Conservation (phyloP, 2,888 invertebrate species). For the Acanthosepion esculentum region DNA sequence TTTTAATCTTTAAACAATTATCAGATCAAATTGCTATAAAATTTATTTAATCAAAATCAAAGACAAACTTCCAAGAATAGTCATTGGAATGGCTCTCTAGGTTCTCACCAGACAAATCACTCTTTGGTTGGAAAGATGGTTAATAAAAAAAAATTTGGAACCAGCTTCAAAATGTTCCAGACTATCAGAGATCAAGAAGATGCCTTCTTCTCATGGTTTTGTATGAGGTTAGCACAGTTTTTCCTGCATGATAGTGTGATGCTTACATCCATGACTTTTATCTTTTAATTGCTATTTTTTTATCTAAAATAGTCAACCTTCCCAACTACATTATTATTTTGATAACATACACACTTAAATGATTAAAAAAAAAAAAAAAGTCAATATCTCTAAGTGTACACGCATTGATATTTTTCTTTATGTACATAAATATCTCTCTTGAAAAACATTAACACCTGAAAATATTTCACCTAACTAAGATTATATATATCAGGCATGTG, state of each 20-base stretch:
- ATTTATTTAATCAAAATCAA: neutral
- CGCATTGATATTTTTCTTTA: no score
- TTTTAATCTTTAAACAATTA: neutral
- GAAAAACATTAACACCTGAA: no score
- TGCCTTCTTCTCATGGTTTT: neutral
- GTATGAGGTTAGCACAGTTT: neutral
- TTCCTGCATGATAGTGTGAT: neutral
- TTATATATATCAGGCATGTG: no score
- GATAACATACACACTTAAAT: no score
- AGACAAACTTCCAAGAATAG: neutral
- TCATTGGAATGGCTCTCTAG: neutral
- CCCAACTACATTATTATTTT: no score
- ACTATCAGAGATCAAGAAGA: neutral
- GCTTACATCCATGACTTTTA: neutral
- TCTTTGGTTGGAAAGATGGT: neutral
- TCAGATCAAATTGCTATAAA: neutral
- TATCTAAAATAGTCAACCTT: neutral
- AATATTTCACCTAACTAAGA: no score
- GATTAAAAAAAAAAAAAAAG: no score
- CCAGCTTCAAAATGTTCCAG: slow-evolving; percentile 5
- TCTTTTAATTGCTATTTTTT: neutral
- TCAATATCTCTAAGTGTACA: no score
- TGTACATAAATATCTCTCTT: no score
- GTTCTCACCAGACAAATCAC: neutral
- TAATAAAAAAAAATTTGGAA: neutral